Evolutionary conservation across 1,140 invertebrate genomes (phyloP).

Genomic region (Drosophila novamexicana): DNA sequence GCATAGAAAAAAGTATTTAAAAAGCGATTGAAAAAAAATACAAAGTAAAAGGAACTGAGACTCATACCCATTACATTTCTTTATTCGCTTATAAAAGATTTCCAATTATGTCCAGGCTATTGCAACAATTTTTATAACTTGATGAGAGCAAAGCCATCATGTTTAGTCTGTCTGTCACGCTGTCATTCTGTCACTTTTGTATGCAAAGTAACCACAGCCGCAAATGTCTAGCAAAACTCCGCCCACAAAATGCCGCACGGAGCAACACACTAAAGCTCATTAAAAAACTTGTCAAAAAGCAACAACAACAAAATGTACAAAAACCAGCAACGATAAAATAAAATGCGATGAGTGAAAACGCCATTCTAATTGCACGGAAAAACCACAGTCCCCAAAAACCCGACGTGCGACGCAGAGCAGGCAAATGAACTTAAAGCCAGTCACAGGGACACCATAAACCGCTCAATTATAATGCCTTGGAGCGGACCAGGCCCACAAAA

Average conservation of each 20-base stretch:
- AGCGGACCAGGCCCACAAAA: slow-evolving; percentile 44
- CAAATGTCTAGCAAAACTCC: slow-evolving; percentile 54
- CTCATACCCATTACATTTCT: no score
- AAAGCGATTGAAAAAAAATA: neutral
- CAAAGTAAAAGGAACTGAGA: no score
- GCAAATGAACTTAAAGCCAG: slow-evolving; percentile 58
- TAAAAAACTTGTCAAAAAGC: slow-evolving; percentile 53
- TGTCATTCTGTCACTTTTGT: slow-evolving; percentile 33
- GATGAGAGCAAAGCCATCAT: neutral
- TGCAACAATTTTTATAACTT: slow-evolving; percentile 14
- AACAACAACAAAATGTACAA: slow-evolving; percentile 20
- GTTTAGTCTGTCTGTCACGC: slow-evolving; percentile 12
- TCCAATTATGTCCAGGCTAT: no score
- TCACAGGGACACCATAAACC: slow-evolving; percentile 54
- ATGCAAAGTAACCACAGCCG: slow-evolving; percentile 36
- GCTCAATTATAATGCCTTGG: slow-evolving; percentile 74
- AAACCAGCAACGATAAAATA: slow-evolving; percentile 28
- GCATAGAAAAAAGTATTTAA: no score
- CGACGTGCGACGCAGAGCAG: slow-evolving; percentile 28
- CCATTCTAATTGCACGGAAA: slow-evolving; percentile 52
- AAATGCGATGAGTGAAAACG: slow-evolving; percentile 28
- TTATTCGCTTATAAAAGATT: no score
- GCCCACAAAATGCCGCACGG: slow-evolving; percentile 16
- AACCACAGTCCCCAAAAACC: slow-evolving; percentile 43
- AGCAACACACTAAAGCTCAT: slow-evolving; percentile 68